Percentiles rank a stretch among this genome's conserved stretches.
Evolutionary conservation across 2,888 invertebrate species (phyloP).

Genomic region (Smittia sp.): DNA sequence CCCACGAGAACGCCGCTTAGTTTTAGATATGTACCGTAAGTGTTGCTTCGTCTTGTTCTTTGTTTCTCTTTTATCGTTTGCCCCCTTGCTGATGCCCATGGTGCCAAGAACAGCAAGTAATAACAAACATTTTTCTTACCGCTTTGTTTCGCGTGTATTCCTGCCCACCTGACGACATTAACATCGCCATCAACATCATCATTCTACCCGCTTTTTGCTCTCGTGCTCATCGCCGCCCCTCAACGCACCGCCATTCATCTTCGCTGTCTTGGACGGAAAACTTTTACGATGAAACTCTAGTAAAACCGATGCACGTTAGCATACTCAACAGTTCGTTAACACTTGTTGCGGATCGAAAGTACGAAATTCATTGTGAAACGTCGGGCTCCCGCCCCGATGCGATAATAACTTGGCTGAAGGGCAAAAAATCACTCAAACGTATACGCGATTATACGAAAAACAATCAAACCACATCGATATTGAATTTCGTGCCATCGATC

Average conservation of each 20-base stretch:
- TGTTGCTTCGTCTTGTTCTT: not conserved
- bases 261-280: too few relatives aligned
- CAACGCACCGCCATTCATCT: too few relatives aligned
- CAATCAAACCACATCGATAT: conserved; percentile 72
- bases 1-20: conserved; percentile 52
- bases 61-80: not conserved
- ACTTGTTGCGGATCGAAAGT: conserved; percentile 55
- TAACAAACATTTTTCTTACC: not conserved
- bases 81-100: not conserved
- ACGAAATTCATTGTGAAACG: conserved; percentile 56
- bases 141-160: not conserved
- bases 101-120: too few relatives aligned
- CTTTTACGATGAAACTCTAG: conserved; percentile 46
- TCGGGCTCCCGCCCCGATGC: conserved; percentile 58
- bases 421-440: conserved; percentile 54
- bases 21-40: conserved; percentile 55
- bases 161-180: not conserved
- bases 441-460: conserved; percentile 63
- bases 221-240: not conserved
- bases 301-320: conserved; percentile 56
- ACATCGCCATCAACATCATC: not conserved
- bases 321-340: conserved; percentile 53
- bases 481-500: conserved; percentile 75
- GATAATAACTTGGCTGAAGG: conserved; percentile 60
- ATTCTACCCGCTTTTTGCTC: not conserved